Base-by-base conservation (phyloP, 2,888 invertebrate genomes). In the Sesia apiformis region DNA sequence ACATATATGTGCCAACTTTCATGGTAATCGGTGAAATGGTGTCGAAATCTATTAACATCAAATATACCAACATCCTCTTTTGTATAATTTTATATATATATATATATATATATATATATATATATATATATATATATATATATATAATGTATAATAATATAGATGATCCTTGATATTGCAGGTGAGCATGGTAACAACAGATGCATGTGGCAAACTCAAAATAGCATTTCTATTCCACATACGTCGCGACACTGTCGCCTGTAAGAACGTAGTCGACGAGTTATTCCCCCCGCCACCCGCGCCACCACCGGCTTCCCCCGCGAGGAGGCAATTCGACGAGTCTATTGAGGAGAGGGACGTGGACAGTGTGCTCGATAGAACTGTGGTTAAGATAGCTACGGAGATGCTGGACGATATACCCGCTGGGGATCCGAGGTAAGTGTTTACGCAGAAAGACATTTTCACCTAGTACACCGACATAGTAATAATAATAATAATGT, bases 321-420 rank as follows among this genome's bases (percentile, higher is more conserved):
- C 39, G 23, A 53, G 23, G 23, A 23, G 23, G 23, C 23, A 23
- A 2, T 2, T 23, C 23, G 23, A 23, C 23, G 23, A 23, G 23
- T 23, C 23, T 2, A 23, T 62, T 83, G 60, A 53, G 40, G 56
- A 57, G 40, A 39, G 59, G 3, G 73, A 74, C 63, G 75, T 72
- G 56, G 85, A 81, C 70, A 70, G 80, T 3, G 79, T 77, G 53
- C 81, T 90, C 6, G 86, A 83, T 66, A 63, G 78, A 49, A 74
- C 76, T 72, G 65, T 85, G 76, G 49, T 81, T 67, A 51, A 68
- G 67, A 92, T 96, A 39, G 95, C 95, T 56, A 88, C 91, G 57
- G 94, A 96, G 74, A 90, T 97, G 65, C 91, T 97, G 55, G 95
- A 98, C 75, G 97, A 98, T 81, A 92, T 94, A 62, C 97, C 98